These are phyloP conservation scores for Eubasilissa splendida DNA, from an alignment of 2,888 invertebrate genomes.

Conservation along the genomic window DNA sequence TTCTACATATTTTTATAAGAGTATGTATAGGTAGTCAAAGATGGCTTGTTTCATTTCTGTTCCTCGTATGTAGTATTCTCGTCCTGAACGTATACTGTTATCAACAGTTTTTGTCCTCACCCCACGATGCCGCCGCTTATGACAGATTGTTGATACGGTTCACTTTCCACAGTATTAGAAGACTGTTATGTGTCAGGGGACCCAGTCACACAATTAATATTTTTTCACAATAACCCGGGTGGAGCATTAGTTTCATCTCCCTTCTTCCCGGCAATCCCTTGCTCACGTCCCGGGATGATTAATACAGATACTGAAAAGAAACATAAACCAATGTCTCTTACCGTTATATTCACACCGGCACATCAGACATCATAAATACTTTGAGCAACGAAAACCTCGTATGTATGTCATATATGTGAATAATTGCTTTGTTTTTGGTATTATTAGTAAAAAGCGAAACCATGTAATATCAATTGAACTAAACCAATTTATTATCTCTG, in stretches of 20 bases:
- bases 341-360: constrained; percentile 10
- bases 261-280: constrained; percentile 42
- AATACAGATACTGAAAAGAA: constrained; percentile 50
- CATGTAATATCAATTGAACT: too few species aligned
- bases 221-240: constrained; percentile 48
- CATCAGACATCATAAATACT: background rate
- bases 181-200: constrained; percentile 42
- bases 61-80: too few species aligned
- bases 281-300: constrained; percentile 49
- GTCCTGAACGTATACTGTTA: too few species aligned
- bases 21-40: too few species aligned
- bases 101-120: background rate
- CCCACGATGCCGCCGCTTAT: background rate
- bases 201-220: constrained; percentile 52
- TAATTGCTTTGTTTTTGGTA: too few species aligned
- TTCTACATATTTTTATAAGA: too few species aligned
- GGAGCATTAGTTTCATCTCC: constrained; percentile 50
- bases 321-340: constrained; percentile 56
- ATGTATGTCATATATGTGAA: too few species aligned
- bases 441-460: too few species aligned
- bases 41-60: too few species aligned
- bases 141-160: constrained; percentile 38
- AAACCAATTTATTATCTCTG: too few species aligned
- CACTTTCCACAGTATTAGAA: background rate
- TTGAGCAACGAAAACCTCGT: too few species aligned